Evolutionary conservation across 1,140 invertebrate genomes (phyloP), one percentile per base, ranked within the genome.

Genomic region (Subanguina moxae): DNA sequence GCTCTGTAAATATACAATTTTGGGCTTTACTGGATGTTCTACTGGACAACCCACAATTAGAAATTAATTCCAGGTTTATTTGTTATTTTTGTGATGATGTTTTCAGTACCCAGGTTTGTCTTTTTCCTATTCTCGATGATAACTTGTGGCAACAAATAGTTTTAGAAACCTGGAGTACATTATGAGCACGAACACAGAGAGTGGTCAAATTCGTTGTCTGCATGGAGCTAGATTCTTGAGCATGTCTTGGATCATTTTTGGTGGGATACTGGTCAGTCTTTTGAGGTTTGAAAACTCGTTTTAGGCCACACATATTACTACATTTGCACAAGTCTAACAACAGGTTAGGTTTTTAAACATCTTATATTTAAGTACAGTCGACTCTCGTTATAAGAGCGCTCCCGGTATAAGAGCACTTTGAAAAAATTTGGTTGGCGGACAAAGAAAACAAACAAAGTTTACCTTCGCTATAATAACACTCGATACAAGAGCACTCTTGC

Each of bases 171-270:
- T 67, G 38, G 62, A 77, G 46, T 65, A 74, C 19, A 65, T 76
- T 15, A 68, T 80, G 73, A 58, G 64, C 17, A 77, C 74, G 21
- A 43, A 46, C 11, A 67, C 48, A n/a, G 67, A 78, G 46, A 65
- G 58, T 23, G 79, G 78, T 25, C 77, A 82, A 48, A 83, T 82
- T 57, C 63, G 72, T 15, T 83, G 80, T 61, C 65, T 82, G 42
- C 78, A 80, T 64, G 75, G 78, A 11, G 67, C 77, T 1, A 59
- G 78, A 63, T 75, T 83, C 27, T 62, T 82, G 43, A 77, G 74
- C 38, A 83, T 82, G 80, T 73, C 65, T 23, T 82, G 80, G 80
- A 79, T 82, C 23, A 82, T 81, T 43, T 65, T 79, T 25, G 78
- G 71, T 7, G 72, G 75, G 43, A 75, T 75, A 13, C 3, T 52